Conservation (phyloP, 2,888 invertebrate genomes). For the Hydraecia micacea region DNA sequence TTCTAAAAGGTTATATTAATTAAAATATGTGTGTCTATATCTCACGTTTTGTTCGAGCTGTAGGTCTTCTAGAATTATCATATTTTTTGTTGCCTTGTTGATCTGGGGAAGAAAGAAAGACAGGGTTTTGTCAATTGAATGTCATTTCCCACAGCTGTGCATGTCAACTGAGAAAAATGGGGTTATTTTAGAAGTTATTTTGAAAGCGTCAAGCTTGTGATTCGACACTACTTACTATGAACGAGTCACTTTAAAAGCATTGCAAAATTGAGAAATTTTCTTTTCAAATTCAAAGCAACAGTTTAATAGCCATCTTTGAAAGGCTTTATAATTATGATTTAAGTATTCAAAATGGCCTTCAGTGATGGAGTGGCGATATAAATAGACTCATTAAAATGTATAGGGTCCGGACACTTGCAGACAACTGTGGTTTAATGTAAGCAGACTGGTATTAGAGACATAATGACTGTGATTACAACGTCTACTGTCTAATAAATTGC, state of each 20-base stretch:
- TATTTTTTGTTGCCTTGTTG: conserved; percentile 69
- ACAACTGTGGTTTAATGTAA: conserved; percentile 51
- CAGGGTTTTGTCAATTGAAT: conserved; percentile 62
- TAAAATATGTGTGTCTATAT: conserved; percentile 61
- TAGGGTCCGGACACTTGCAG: conserved; percentile 47
- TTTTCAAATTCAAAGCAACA: conserved; percentile 50
- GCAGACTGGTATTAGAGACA: conserved; percentile 49
- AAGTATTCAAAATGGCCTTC: conserved; percentile 60
- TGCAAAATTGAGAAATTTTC: conserved; percentile 50
- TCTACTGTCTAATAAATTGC: conserved; percentile 42
- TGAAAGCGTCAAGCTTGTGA: conserved; percentile 53
- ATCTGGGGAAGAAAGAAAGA: conserved; percentile 69
- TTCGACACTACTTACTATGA: conserved; percentile 33
- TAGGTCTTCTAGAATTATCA: conserved; percentile 70
- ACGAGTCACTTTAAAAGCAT: conserved; percentile 38
- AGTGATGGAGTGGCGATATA: conserved; percentile 45
- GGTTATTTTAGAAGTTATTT: conserved; percentile 57
- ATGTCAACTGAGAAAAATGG: conserved; percentile 55
- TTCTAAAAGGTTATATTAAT: conserved; percentile 66
- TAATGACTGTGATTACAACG: conserved; percentile 47
- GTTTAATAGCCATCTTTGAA: conserved; percentile 45
- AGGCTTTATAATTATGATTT: conserved; percentile 60
- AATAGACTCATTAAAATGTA: conserved; percentile 66
- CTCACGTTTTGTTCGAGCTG: conserved; percentile 69
- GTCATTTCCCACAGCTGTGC: conserved; percentile 59